Evolutionary conservation across 2,113 vertebrate genomes (phyloP).

Genomic region (Thomomys bottae): DNA sequence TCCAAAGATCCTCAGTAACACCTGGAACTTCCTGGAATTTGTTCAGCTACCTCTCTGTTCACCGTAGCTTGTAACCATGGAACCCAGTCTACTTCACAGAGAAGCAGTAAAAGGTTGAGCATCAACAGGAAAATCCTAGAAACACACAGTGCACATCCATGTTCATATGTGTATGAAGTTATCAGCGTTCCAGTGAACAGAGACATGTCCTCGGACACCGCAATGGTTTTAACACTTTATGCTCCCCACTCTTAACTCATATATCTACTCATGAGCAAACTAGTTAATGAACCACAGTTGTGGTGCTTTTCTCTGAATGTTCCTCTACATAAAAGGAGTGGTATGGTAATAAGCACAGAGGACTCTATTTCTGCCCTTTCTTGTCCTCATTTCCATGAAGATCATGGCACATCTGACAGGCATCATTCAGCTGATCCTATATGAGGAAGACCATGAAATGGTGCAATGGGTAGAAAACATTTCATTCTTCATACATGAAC

Average conservation of each 20-base stretch:
- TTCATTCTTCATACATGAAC: neutral
- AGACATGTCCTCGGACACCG: neutral
- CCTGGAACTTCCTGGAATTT: neutral
- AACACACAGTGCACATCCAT: neutral
- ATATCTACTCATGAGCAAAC: neutral
- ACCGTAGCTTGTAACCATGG: neutral
- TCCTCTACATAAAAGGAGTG: neutral
- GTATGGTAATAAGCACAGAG: too few relatives aligned
- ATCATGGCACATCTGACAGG: too few relatives aligned
- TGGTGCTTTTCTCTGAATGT: neutral
- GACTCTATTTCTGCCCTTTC: neutral
- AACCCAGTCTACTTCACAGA: fast-evolving
- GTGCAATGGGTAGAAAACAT: neutral
- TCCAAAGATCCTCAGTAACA: neutral
- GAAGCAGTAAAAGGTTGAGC: neutral
- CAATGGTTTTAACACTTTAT: fast-evolving
- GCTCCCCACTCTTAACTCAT: neutral
- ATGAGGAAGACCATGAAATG: neutral
- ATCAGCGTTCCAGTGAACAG: too few relatives aligned
- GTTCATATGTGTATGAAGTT: fast-evolving
- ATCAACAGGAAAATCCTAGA: neutral
- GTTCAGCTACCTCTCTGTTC: neutral
- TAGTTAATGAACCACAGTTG: neutral
- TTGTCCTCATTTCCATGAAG: neutral
- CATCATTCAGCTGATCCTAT: neutral